Evolutionary conservation across 2,888 invertebrate genomes (phyloP).

Genomic region (Eristalis arbustorum): DNA sequence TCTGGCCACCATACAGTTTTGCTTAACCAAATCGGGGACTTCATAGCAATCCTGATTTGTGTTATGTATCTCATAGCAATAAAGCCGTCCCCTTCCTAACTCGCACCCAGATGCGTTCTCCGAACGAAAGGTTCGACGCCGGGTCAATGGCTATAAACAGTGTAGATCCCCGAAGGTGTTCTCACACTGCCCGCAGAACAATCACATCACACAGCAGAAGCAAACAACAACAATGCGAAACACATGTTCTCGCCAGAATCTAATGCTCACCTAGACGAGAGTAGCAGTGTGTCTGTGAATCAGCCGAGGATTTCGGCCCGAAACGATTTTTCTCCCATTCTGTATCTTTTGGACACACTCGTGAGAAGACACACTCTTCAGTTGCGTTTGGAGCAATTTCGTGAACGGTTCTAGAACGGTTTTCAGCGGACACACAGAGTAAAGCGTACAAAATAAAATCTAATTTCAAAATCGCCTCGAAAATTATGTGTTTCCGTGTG

Average conservation of each 20-base stretch:
- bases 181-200: constrained; percentile 30
- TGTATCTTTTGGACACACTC: constrained; percentile 54
- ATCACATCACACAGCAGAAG: not conserved
- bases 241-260: constrained; percentile 23
- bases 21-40: constrained; percentile 10
- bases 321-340: constrained; percentile 25
- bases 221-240: constrained; percentile 34
- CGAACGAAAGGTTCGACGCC: constrained; percentile 41
- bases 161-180: not conserved
- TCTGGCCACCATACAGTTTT: not conserved
- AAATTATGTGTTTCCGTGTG: constrained; percentile 18
- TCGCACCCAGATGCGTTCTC: constrained; percentile 21
- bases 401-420: constrained; percentile 63
- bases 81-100: constrained; percentile 8
- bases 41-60: constrained; percentile 2
- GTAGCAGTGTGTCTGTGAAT: constrained; percentile 4
- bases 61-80: constrained; percentile 21
- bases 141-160: constrained; percentile 37
- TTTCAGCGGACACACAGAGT: not conserved
- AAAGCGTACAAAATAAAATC: not conserved
- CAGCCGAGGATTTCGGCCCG: constrained; percentile 38
- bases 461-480: constrained; percentile 26
- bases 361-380: constrained; percentile 48
- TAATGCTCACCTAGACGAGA: not conserved
- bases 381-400: constrained; percentile 69